These are phyloP conservation scores for Enteromius radiatus DNA, from an alignment of 2,797 vertebrate genomes.

Conservation along the genomic window DNA sequence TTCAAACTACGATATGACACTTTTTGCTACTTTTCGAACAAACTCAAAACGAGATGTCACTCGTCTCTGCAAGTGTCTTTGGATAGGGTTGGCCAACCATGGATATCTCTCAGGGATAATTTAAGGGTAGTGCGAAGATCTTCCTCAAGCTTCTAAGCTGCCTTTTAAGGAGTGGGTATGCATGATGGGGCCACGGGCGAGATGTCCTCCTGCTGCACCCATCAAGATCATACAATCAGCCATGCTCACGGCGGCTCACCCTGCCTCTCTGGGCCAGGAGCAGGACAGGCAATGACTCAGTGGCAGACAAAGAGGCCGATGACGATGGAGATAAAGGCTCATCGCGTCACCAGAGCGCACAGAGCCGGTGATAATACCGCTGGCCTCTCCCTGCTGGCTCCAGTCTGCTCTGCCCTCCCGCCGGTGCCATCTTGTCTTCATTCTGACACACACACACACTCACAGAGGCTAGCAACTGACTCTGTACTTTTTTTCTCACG, in stretches of 20 bases:
- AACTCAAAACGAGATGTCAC: slow-evolving; percentile 10
- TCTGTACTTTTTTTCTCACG: slow-evolving; percentile 76
- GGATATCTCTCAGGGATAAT: neutral
- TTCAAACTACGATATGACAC: neutral
- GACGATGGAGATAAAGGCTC: slow-evolving; percentile 73
- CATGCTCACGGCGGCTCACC: neutral
- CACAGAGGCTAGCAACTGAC: slow-evolving; percentile 63
- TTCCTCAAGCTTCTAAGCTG: slow-evolving; percentile 5
- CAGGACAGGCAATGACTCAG: slow-evolving; percentile 66
- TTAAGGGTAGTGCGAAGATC: neutral
- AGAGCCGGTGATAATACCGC: slow-evolving; percentile 69
- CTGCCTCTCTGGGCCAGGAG: slow-evolving; percentile 4
- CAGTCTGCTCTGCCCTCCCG: slow-evolving; percentile 65
- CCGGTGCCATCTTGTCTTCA: slow-evolving; percentile 79
- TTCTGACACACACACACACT: slow-evolving; percentile 51
- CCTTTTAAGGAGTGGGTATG: slow-evolving; percentile 34
- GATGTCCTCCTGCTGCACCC: slow-evolving; percentile 30
- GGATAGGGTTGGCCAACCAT: slow-evolving; percentile 42
- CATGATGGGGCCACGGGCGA: slow-evolving; percentile 14
- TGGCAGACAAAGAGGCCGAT: slow-evolving; percentile 68
- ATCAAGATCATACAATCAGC: slow-evolving; percentile 43
- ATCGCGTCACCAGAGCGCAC: slow-evolving; percentile 66
- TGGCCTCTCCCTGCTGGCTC: slow-evolving; percentile 69
- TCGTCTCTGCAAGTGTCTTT: slow-evolving; percentile 10
- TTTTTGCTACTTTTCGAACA: neutral